These are phyloP conservation scores for Pseudorhombus dupliciocellatus DNA, from an alignment of 2,113 vertebrate species.

Conservation along the genomic window DNA sequence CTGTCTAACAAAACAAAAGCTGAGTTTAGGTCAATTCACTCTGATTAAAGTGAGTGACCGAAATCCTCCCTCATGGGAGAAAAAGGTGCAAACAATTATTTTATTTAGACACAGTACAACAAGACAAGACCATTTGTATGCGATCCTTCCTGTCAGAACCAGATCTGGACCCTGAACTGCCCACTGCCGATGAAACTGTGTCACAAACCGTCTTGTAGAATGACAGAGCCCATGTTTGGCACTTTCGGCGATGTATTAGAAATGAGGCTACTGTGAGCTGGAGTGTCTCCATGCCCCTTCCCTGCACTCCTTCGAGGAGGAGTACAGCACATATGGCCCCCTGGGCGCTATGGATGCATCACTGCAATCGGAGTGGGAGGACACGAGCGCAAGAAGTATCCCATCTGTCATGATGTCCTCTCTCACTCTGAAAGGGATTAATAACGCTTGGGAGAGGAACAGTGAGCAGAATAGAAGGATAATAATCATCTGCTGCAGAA, in stretches of 20 bases:
- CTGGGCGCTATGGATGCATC: conserved; percentile 70
- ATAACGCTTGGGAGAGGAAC: conserved; percentile 43
- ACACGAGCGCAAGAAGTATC: conserved; percentile 57
- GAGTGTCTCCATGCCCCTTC: conserved; percentile 64
- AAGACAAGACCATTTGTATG: background rate
- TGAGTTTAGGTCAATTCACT: conserved; percentile 26
- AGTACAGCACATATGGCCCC: conserved; percentile 76
- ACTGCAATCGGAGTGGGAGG: conserved; percentile 62
- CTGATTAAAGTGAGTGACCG: conserved; percentile 12
- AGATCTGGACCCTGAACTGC: background rate
- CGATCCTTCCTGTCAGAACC: background rate
- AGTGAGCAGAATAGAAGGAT: conserved; percentile 45
- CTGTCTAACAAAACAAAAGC: conserved; percentile 55
- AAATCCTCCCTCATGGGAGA: background rate
- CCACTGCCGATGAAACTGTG: background rate
- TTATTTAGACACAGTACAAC: conserved; percentile 5
- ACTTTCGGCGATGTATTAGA: conserved; percentile 27
- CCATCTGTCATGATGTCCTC: conserved; percentile 75
- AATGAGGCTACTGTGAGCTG: conserved; percentile 50
- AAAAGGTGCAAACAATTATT: background rate
- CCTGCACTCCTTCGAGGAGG: conserved; percentile 66
- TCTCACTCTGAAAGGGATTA: conserved; percentile 63
- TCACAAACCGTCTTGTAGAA: conserved; percentile 2
- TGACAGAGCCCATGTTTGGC: conserved; percentile 13
- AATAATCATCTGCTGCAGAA: conserved; percentile 30